Base-by-base conservation (phyloP, 2,888 invertebrate species). In the Phengaris alcon region DNA sequence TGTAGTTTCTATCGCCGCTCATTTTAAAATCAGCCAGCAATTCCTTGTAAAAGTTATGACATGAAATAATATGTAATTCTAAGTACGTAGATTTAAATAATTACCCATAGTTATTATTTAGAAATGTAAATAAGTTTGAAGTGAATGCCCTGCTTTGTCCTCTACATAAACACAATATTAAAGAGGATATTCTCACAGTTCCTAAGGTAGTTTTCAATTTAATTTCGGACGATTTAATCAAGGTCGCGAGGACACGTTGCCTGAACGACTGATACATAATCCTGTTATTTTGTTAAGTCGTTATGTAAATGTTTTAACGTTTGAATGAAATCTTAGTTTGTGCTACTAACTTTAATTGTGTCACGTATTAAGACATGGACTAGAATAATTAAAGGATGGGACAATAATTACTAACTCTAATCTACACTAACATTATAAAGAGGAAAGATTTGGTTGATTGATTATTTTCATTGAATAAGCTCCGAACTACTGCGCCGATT, bases 61-160 rank as follows among this genome's bases (percentile, higher is more conserved):
- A 55, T 55, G n/a, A 22, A 59, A 5, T 44, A 12, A 35, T 35
- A 64, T 10, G 64, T 44, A 59, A 5, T 48, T 7, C 6, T 64
- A 64, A 44, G 64, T 59, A 59, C 9, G 15, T 64, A 35, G 6
- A 64, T 64, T 64, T 35, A 64, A 64, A 64, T 59, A 59, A 59
- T 52, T 13, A 64, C 64, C 6, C 13, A 12, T 64, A 44, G 64
- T 64, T 35, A 12, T 70, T 70, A 70, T 48, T 70, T 51, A 51
- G 12, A 79, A 82, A 80, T 88, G 81, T 81, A 76, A 81, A 81
- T 82, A 84, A 82, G 15, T 77, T 77, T 51, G 83, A 82, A 90
- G 87, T 91, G 86, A 92, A 89, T 73, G 88, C 76, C 88, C 91
- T 89, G 83, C 81, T 84, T 84, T 90, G 90, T 92, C 91, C 91